Conservation (phyloP, 2,113 vertebrate genomes). For the Apteryx owenii region DNA sequence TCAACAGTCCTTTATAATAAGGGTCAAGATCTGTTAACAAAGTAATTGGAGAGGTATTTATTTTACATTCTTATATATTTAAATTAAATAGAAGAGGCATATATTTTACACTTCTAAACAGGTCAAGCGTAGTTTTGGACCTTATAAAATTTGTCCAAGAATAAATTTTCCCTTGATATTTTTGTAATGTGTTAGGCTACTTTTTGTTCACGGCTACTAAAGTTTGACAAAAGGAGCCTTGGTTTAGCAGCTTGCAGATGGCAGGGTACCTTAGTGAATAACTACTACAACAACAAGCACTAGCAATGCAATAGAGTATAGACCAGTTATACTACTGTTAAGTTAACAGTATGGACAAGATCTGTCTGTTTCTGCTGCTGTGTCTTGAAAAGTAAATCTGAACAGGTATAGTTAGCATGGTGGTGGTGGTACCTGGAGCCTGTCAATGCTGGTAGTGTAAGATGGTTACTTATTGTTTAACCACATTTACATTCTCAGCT, state of each 20-base stretch:
- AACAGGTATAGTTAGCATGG: not conserved
- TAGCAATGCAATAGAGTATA: too few relatives aligned
- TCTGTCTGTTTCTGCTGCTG: not conserved
- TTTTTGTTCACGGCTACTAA: not conserved
- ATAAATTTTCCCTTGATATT: not conserved
- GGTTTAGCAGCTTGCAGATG: not conserved
- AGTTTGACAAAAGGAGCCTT: not conserved
- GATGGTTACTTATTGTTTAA: not conserved
- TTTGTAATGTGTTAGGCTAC: not conserved
- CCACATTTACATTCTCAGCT: not conserved
- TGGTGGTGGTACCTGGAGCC: not conserved
- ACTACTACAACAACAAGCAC: not conserved
- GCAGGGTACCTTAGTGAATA: not conserved
- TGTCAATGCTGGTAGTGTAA: not conserved
- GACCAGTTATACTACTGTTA: not conserved
- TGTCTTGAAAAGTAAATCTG: not conserved
- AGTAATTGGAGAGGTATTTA: not conserved
- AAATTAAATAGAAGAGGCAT: not conserved
- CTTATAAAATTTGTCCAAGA: not conserved
- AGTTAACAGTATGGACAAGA: not conserved
- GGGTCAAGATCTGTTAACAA: not conserved
- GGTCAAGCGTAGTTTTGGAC: not conserved
- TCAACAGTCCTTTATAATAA: not conserved
- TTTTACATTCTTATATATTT: not conserved
- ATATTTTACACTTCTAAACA: not conserved